Evolutionary conservation across 2,113 vertebrate genomes (phyloP), one percentile per base, ranked within the genome.

Genomic region (Pachyramphus minor): DNA sequence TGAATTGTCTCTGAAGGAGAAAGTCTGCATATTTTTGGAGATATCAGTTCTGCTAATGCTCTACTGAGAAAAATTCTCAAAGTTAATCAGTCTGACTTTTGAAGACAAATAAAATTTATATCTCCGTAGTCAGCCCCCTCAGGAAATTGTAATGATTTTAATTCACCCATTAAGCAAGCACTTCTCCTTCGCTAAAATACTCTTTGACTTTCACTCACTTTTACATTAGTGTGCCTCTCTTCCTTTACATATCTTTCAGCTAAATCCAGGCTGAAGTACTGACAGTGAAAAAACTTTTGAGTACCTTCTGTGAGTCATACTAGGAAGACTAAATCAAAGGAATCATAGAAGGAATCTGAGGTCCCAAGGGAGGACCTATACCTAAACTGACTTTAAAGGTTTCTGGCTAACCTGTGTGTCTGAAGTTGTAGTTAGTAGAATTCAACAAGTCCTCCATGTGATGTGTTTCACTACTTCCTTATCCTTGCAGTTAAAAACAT

Each of bases 101-200:
- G 81, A 82, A 90, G 76, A 77, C 15, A 66, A 93, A 68, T 77
- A 76, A 89, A 92, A 87, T 91, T 91, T 60, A n/a, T 89, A 55
- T 53, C 44, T 92, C 37, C 64, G 27, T 85, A 76, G 24, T 91
- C 44, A 49, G 37, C 28, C 5, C 15, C 85, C 66, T 91, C 62
- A 90, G 45, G 74, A 95, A 95, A 93, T 91, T 0, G 30, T 89
- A 74, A 77, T 56, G 3, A 41, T 84, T 95, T 90, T 92, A 89
- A 89, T 60, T 89, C 31, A 67, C 31, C 31, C 73, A 78, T 95
- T 96, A 87, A 81, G 64, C 52, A 78, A 62, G 47, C 39, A 60
- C 44, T 90, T 90, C 74, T 74, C 19, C 33, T 14, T 55, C 1
- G 0, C 73, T 89, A 63, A 81, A 92, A 71, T 63, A 42, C 71